Conservation (phyloP, 2,888 invertebrate species). For the Oligia strigilis region DNA sequence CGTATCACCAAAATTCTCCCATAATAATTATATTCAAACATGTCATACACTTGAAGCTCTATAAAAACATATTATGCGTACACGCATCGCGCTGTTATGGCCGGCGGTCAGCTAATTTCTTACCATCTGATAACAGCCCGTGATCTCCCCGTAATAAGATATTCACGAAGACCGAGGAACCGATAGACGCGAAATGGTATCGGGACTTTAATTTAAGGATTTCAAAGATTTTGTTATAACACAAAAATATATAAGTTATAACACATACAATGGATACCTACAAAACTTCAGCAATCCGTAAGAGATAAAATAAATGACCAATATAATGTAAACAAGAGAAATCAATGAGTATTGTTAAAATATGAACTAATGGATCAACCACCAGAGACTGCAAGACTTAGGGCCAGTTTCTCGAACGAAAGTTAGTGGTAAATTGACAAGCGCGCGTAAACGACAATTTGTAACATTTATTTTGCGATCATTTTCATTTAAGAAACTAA, state of each 20-base stretch:
- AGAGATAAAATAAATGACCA: neutral
- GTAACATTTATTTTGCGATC: neutral
- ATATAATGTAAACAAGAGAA: too few species aligned
- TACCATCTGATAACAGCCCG: conserved; percentile 83
- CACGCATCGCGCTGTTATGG: conserved; percentile 69
- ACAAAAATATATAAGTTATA: neutral
- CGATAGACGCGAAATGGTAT: conserved; percentile 70
- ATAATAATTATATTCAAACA: conserved; percentile 51
- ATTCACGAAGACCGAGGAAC: conserved; percentile 68
- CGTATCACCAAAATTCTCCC: conserved; percentile 16
- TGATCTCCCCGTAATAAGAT: conserved; percentile 79
- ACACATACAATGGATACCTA: neutral
- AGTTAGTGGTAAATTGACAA: too few species aligned
- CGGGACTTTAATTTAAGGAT: neutral
- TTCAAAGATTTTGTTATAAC: neutral
- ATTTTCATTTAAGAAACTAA: neutral
- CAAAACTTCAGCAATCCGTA: neutral
- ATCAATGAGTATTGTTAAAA: neutral
- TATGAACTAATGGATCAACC: neutral
- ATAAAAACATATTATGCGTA: conserved; percentile 58
- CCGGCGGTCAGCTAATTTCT: conserved; percentile 80
- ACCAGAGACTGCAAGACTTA: neutral
- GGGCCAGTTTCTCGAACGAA: neutral
- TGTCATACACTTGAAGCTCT: conserved; percentile 55
- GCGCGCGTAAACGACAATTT: neutral